Conservation (phyloP, 2,888 invertebrate genomes). For the Agrochola macilenta region DNA sequence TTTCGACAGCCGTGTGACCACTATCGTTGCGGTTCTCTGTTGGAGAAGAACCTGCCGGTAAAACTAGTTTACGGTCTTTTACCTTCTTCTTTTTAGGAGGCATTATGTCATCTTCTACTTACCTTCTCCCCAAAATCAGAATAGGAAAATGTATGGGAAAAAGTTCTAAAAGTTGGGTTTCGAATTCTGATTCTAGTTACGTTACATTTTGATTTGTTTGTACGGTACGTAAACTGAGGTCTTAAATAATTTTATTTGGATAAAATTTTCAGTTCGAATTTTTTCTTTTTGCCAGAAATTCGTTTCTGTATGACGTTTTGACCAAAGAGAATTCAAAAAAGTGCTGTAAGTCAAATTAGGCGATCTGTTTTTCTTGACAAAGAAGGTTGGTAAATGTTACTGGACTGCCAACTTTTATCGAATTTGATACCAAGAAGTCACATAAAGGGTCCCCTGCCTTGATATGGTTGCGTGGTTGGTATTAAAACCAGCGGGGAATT, state of each 20-base stretch:
- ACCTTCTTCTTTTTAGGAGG: conserved; percentile 50
- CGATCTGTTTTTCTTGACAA: neutral
- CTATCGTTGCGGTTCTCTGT: conserved; percentile 46
- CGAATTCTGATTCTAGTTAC: neutral
- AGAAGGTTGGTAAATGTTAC: neutral
- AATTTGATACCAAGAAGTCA: too few relatives aligned
- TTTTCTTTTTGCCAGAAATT: conserved; percentile 5
- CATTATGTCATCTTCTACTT: conserved; percentile 33
- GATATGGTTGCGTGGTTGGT: neutral
- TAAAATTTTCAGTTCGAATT: conserved; percentile 1
- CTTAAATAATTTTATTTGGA: neutral
- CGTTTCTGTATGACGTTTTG: conserved; percentile 34
- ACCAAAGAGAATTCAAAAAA: conserved; percentile 9
- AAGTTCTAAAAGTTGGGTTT: neutral
- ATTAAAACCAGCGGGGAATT: too few relatives aligned
- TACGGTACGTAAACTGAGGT: neutral
- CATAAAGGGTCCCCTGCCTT: too few relatives aligned
- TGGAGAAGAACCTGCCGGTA: conserved; percentile 43
- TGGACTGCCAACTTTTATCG: too few relatives aligned
- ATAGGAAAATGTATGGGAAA: neutral
- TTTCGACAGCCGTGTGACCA: conserved; percentile 43
- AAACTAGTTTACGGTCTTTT: conserved; percentile 17
- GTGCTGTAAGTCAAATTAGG: neutral
- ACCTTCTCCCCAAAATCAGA: neutral
- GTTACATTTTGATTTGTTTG: conserved; percentile 32